Evolutionary conservation across 2,888 invertebrate species (phyloP).

Genomic region (Apotomis capreana): DNA sequence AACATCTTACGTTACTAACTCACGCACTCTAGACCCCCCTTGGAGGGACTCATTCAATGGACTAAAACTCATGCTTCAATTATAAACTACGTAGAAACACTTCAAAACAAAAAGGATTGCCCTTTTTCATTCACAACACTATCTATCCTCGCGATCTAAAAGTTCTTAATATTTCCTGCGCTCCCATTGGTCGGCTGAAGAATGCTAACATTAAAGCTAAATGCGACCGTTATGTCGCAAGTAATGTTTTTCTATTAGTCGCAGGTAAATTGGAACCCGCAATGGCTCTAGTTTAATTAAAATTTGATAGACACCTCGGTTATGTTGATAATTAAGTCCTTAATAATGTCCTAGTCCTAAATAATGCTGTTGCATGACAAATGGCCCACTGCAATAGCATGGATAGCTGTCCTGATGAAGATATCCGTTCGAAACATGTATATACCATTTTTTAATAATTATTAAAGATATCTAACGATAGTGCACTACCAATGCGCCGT

Average conservation of each 20-base stretch:
- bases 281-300: constrained; percentile 32
- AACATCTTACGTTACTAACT: too few relatives aligned
- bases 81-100: background rate
- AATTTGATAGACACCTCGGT: constrained; percentile 16
- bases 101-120: background rate
- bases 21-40: too few relatives aligned
- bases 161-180: constrained; percentile 2
- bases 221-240: constrained; percentile 27
- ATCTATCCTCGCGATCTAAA: constrained; percentile 25
- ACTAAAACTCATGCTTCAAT: too few relatives aligned
- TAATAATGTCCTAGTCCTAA: too few relatives aligned
- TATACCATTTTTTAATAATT: too few relatives aligned
- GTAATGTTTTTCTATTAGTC: constrained; percentile 32
- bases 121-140: background rate
- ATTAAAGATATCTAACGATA: too few relatives aligned
- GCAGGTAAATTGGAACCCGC: constrained; percentile 33
- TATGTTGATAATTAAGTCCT: background rate
- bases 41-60: too few relatives aligned
- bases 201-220: constrained; percentile 21
- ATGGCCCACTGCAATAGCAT: too few relatives aligned
- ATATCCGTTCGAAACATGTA: too few relatives aligned
- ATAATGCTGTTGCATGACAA: too few relatives aligned
- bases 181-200: constrained; percentile 23
- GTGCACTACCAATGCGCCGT: too few relatives aligned
- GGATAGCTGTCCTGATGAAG: too few relatives aligned